These are phyloP conservation scores for Oryzias melastigma DNA, from an alignment of 2,113 vertebrate species.

Conservation along the genomic window DNA sequence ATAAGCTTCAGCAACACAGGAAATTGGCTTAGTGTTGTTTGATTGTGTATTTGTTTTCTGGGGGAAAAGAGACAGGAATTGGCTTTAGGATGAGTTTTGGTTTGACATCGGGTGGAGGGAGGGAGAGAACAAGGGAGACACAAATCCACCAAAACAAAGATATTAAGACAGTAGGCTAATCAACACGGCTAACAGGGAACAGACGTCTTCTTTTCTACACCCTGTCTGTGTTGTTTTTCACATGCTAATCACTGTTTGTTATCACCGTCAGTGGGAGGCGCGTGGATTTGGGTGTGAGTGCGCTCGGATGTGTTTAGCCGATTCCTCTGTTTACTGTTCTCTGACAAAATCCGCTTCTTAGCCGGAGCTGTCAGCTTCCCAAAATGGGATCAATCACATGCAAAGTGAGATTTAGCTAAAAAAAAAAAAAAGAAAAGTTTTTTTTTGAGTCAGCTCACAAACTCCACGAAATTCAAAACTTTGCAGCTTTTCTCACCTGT, in stretches of 20 bases:
- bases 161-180: conserved; percentile 70
- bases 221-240: conserved; percentile 71
- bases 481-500: conserved; percentile 26
- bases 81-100: conserved; percentile 57
- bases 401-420: conserved; percentile 10
- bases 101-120: conserved; percentile 60
- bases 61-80: conserved; percentile 59
- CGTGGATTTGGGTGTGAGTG: conserved; percentile 45
- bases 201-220: conserved; percentile 70
- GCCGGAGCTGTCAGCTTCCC: conserved; percentile 32
- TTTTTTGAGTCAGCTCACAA: conserved; percentile 7
- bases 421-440: no score
- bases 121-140: conserved; percentile 33
- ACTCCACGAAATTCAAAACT: not conserved
- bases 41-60: conserved; percentile 77
- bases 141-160: conserved; percentile 75
- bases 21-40: conserved; percentile 80
- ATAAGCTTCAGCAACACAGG: conserved; percentile 62
- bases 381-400: conserved; percentile 24
- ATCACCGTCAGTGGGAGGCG: conserved; percentile 67
- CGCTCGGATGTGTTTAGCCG: conserved; percentile 35
- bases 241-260: conserved; percentile 79
- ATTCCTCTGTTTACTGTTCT: conserved; percentile 42
- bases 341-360: conserved; percentile 43
- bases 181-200: conserved; percentile 67